Evolutionary conservation across 2,797 vertebrate species (phyloP).

Genomic region (Crocidura indochinensis): DNA sequence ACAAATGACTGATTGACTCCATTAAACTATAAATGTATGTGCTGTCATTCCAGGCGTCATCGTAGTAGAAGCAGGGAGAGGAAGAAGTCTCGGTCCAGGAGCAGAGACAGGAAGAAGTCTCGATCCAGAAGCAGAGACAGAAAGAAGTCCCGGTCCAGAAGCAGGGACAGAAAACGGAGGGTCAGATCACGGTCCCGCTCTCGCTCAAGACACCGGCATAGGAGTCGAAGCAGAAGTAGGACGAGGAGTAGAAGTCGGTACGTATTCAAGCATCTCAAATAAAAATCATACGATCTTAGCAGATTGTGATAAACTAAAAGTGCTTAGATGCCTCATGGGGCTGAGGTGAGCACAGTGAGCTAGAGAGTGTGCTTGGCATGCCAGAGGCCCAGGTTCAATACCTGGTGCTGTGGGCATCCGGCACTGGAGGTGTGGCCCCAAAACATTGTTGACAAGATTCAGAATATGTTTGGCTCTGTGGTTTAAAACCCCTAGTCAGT

Average conservation of each 20-base stretch:
- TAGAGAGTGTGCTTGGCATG: neutral
- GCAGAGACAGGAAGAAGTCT: conserved; percentile 92
- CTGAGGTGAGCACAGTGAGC: no score
- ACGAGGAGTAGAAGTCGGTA: conserved; percentile 94
- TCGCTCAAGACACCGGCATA: conserved; percentile 95
- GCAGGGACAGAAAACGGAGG: conserved; percentile 94
- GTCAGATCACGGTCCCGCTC: conserved; percentile 95
- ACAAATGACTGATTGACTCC: neutral
- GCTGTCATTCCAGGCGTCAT: conserved; percentile 92
- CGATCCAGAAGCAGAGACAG: conserved; percentile 93
- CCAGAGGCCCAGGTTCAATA: neutral
- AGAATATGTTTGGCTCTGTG: no score
- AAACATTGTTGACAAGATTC: no score
- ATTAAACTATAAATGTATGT: neutral
- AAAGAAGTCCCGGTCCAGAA: conserved; percentile 93
- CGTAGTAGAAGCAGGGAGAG: conserved; percentile 96
- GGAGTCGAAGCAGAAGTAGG: conserved; percentile 95
- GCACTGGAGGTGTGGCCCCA: neutral
- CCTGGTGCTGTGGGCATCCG: neutral
- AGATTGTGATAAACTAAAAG: neutral
- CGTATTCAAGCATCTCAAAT: conserved; percentile 40
- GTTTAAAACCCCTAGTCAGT: no score
- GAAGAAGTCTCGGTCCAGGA: conserved; percentile 93
- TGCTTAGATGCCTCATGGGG: no score
- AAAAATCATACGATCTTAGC: neutral